Base-by-base conservation (phyloP, 2,797 vertebrate genomes). In the Phrynocephalus vlangalii region DNA sequence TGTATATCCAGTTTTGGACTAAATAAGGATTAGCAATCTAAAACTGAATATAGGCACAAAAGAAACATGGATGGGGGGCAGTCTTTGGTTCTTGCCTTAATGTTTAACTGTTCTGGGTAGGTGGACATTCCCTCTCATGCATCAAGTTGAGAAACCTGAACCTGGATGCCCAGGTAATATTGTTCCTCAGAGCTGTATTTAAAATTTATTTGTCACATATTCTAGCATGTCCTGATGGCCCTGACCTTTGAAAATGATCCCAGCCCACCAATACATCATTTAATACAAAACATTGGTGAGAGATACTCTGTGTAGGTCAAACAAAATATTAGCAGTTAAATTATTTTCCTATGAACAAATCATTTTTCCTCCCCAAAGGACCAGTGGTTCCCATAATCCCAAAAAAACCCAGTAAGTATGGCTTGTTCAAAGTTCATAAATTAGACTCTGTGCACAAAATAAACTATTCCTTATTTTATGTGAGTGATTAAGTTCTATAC, bases 381-480 rank as follows among this genome's bases (percentile, higher is more conserved):
- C 28, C 20, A 68, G 22, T 52, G 38, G 48, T 18, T 78, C 44
- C 28, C 70, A 2, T 44, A 79, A 30, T 56, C 30, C 30, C 16
- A 24, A 2, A 33, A 66, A 85, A 18, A 56, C 2, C n/a, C n/a
- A 63, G n/a, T 44, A 68, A 73, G 56, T 38, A 75, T 44, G 7
- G 72, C 33, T 63, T 84, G 24, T 63, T 84, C 73, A 84, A 84
- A 60, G 22, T 52, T 79, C 13, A 13, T 72, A 73, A 60, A 75
- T 60, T 24, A 56, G 52, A 56, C 13, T n/a, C 18, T 44, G 44
- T 44, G 28, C 28, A 63, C 0, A n/a, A 63, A 33, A 30, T n/a
- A 82, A 44, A 18, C 48, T 70, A 26, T 16, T 78, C 6, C 18
- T 77, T 79, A 18, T 28, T 18, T 86, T 22, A 70, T 22, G 24